Conservation (phyloP, 2,797 vertebrate species). For the Hipposideros larvatus region DNA sequence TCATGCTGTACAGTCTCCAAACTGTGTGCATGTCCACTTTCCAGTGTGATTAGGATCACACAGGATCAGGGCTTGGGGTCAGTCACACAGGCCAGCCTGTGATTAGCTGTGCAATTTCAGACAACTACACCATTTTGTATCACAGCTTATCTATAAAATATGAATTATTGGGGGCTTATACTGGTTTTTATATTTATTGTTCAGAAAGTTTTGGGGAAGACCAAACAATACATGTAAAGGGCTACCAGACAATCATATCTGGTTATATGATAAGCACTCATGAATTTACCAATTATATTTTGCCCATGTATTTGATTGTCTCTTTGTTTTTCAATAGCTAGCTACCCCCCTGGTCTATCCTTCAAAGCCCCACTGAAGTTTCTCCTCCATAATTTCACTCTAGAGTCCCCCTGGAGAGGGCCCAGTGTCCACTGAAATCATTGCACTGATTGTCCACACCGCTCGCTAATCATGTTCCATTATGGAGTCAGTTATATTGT, state of each 20-base stretch:
- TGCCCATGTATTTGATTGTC: not conserved
- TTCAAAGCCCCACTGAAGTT: not conserved
- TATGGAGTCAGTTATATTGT: not conserved
- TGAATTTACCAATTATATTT: not conserved
- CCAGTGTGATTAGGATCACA: not conserved
- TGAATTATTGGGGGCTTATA: not conserved
- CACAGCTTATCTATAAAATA: not conserved
- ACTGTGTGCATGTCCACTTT: not conserved
- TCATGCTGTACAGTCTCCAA: not conserved
- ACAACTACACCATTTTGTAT: not conserved
- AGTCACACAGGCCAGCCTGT: not conserved
- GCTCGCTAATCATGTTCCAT: not conserved
- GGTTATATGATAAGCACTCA: not conserved
- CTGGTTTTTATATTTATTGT: not conserved
- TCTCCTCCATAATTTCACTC: not conserved
- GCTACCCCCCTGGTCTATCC: not conserved
- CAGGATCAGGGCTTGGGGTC: not conserved
- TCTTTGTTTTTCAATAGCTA: not conserved
- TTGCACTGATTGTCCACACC: not conserved
- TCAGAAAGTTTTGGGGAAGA: not conserved
- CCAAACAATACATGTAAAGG: not conserved
- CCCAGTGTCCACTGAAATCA: not conserved
- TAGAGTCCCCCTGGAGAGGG: not conserved
- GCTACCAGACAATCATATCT: not conserved
- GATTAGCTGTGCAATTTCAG: not conserved